phyloP scores from a whole-genome alignment of 2,113 vertebrate genomes.

The Acinonyx jubatus region DNA sequence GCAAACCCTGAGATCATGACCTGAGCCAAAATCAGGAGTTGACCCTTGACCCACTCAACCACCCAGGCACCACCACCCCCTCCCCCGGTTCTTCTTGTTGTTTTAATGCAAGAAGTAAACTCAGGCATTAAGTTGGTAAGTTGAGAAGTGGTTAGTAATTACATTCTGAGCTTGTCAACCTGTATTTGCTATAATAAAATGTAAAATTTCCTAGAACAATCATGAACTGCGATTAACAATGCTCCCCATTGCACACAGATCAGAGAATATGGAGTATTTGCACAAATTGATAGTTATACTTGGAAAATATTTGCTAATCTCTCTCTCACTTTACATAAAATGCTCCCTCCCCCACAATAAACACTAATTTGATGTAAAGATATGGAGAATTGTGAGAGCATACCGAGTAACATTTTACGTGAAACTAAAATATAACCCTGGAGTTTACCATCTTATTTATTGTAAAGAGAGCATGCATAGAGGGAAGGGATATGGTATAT shows the following conservation, averaged over 20 bases:
- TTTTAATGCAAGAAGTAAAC: constrained; percentile 6
- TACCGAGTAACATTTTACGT: not conserved
- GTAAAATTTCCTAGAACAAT: not conserved
- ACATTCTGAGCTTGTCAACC: not conserved
- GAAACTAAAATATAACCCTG: not conserved
- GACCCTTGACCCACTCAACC: too few species aligned
- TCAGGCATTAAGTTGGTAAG: not conserved
- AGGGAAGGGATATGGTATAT: not conserved
- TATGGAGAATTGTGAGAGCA: not conserved
- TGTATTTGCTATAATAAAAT: not conserved
- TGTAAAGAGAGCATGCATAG: not conserved
- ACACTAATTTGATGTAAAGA: not conserved
- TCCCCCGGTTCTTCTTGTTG: too few species aligned
- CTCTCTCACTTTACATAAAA: not conserved
- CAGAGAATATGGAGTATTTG: not conserved
- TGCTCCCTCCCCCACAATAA: not conserved
- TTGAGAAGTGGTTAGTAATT: constrained; percentile 13
- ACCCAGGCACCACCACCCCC: too few species aligned
- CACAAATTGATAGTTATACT: not conserved
- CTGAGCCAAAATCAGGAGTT: too few species aligned
- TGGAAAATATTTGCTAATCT: not conserved
- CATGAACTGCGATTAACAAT: not conserved
- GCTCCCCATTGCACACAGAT: not conserved
- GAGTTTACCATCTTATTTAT: not conserved
- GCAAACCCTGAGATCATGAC: too few species aligned